These are phyloP conservation scores for Lates japonicus DNA, from an alignment of 2,797 vertebrate species.

Conservation along the genomic window DNA sequence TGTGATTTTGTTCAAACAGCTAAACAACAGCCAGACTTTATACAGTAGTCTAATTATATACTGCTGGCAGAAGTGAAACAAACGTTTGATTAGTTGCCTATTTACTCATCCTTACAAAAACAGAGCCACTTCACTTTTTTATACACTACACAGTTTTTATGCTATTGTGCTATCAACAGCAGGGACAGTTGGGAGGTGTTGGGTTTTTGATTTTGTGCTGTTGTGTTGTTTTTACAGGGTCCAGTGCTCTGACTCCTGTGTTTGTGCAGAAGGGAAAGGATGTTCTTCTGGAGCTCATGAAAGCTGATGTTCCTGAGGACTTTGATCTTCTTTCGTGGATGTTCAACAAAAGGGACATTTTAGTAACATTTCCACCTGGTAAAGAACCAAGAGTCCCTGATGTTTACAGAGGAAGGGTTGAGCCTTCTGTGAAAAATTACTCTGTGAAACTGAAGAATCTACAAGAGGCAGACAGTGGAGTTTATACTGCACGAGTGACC, in stretches of 20 bases:
- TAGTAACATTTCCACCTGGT: neutral
- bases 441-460: conserved; percentile 17
- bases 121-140: no score
- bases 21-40: no score
- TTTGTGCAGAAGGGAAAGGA: conserved; percentile 33
- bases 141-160: no score
- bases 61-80: no score
- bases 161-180: no score
- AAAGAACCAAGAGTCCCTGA: rapidly evolving
- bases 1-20: no score
- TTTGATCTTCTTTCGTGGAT: conserved; percentile 29
- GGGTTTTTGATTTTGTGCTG: no score
- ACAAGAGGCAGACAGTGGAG: neutral
- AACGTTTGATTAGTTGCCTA: no score
- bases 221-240: conserved; percentile 4
- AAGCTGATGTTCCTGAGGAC: no score
- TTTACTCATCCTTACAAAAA: no score
- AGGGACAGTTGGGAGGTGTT: no score
- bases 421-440: neutral
- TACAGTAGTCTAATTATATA: no score
- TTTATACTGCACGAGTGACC: rapidly evolving
- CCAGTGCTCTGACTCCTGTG: neutral
- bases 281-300: conserved; percentile 15
- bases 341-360: rapidly evolving
- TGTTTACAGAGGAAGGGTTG: rapidly evolving